phyloP scores from a whole-genome alignment of 2,888 invertebrate species.

The Eudasyphora cyanicolor region DNA sequence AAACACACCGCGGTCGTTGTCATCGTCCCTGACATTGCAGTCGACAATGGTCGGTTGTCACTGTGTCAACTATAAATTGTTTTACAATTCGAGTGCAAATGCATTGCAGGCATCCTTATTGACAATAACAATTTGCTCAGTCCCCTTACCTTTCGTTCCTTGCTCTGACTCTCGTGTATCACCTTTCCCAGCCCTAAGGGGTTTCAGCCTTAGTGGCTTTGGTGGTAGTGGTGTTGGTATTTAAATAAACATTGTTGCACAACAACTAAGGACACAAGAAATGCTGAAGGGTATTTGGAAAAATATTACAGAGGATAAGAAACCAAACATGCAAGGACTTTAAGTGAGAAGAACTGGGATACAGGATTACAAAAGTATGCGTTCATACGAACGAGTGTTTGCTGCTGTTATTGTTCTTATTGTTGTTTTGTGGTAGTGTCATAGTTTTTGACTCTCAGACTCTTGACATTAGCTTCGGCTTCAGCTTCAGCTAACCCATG shows the following conservation, averaged over 20 bases:
- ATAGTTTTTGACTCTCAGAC: slow-evolving; percentile 1
- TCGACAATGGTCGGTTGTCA: neutral
- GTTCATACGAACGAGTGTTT: neutral
- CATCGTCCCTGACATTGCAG: neutral
- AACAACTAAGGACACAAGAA: slow-evolving; percentile 8
- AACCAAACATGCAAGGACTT: neutral
- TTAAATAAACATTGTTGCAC: slow-evolving; percentile 36
- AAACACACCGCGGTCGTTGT: slow-evolving; percentile 23
- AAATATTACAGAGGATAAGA: slow-evolving; percentile 45
- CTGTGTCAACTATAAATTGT: slow-evolving; percentile 54
- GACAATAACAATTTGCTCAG: slow-evolving; percentile 26
- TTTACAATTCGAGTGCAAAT: slow-evolving; percentile 45
- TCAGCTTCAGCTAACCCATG: neutral
- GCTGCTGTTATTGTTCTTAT: neutral
- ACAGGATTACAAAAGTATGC: neutral
- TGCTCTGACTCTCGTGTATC: too few species aligned
- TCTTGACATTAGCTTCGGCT: neutral
- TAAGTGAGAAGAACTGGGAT: neutral
- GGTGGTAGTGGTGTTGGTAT: slow-evolving; percentile 2
- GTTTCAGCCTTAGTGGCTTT: neutral
- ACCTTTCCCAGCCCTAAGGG: neutral
- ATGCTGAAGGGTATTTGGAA: slow-evolving; percentile 16
- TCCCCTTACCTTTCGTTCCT: neutral
- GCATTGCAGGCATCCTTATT: slow-evolving; percentile 51
- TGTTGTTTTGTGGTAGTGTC: too few species aligned